A percentile compares a stretch with the other conserved stretches of the same genome.
Conservation (phyloP, 1,140 invertebrate species). For the Phocides pigmalion region DNA sequence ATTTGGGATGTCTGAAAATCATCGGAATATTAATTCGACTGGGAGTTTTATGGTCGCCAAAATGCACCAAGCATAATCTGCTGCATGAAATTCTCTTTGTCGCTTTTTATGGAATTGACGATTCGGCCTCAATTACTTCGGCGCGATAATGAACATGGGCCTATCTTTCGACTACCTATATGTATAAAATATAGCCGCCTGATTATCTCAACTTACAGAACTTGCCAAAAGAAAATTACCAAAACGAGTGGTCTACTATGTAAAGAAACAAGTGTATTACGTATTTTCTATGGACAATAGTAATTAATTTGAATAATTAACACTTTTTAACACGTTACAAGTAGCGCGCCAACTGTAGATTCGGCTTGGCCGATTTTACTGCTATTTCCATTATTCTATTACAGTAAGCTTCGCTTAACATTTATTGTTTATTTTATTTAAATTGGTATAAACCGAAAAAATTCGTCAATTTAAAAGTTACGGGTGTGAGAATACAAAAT, state of each 20-base stretch:
- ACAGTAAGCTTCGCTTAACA: no score
- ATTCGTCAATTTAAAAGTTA: no score
- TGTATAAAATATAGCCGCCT: not conserved
- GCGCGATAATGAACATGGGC: conserved; percentile 21
- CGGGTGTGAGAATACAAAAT: no score
- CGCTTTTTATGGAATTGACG: conserved; percentile 26
- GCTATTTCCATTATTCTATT: no score
- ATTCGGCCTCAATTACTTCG: conserved; percentile 24
- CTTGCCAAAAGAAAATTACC: not conserved
- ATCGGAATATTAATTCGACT: conserved; percentile 27
- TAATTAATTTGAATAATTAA: no score
- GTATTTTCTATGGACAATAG: no score
- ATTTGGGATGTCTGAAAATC: conserved; percentile 15
- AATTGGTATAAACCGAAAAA: no score
- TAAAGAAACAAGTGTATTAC: no score
- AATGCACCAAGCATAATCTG: conserved; percentile 26
- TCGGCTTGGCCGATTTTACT: no score
- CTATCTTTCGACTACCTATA: conserved; percentile 11
- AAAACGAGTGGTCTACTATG: no score
- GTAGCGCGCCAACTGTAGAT: no score
- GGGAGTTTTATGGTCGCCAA: conserved; percentile 6
- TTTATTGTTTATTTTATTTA: no score
- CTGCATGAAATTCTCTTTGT: conserved; percentile 31
- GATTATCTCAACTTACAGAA: not conserved
- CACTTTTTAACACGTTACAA: not conserved